Conservation (phyloP, 2,797 vertebrate species). For the Pempheris klunzingeri region DNA sequence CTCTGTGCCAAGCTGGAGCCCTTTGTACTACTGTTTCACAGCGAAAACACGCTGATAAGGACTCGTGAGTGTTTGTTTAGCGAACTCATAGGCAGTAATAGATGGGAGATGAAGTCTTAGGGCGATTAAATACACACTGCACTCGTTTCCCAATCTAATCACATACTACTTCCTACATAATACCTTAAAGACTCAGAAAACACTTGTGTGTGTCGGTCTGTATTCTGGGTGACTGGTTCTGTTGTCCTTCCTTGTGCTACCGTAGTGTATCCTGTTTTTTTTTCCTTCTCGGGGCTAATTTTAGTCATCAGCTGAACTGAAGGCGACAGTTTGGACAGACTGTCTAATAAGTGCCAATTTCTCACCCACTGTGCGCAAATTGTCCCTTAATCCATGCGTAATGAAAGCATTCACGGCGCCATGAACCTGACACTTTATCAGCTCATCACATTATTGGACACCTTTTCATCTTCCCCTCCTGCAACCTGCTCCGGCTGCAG, state of each 20-base stretch:
- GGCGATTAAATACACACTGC: constrained; percentile 37
- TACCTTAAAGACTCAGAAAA: background rate
- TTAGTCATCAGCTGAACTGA: constrained; percentile 15
- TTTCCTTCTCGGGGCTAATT: background rate
- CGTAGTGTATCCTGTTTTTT: background rate
- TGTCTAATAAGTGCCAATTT: constrained; percentile 39
- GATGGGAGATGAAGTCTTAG: constrained; percentile 52
- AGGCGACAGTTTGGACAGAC: constrained; percentile 3
- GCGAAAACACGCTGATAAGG: constrained; percentile 76
- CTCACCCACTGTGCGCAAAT: constrained; percentile 61
- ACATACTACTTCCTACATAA: constrained; percentile 5
- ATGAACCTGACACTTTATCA: constrained; percentile 59
- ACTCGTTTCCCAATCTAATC: constrained; percentile 37
- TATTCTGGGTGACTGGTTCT: background rate
- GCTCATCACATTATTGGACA: constrained; percentile 63
- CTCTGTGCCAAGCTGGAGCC: constrained; percentile 76
- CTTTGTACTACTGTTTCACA: constrained; percentile 77
- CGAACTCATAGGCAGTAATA: constrained; percentile 51
- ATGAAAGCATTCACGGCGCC: constrained; percentile 43
- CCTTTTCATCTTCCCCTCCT: constrained; percentile 47
- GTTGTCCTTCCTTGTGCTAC: background rate
- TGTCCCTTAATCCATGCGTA: constrained; percentile 57
- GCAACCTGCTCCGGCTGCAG: constrained; percentile 29
- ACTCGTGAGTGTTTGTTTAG: constrained; percentile 78
- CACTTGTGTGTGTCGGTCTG: background rate